These are phyloP conservation scores for Sapajus apella DNA, from an alignment of 2,113 vertebrate species.

Conservation along the genomic window DNA sequence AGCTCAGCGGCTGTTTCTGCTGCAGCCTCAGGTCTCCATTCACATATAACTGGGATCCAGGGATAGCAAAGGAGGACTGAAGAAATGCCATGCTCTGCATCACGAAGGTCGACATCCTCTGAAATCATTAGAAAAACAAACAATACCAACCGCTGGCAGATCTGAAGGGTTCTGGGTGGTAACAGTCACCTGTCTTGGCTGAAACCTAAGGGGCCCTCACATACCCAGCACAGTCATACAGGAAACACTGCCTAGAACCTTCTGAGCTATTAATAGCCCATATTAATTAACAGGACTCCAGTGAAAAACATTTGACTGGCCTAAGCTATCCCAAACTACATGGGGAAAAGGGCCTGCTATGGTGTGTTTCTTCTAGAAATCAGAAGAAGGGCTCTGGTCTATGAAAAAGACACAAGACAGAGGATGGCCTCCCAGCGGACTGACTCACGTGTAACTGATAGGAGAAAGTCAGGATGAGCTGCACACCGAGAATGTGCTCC, in stretches of 20 bases:
- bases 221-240: neutral
- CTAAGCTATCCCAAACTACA: neutral
- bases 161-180: neutral
- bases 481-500: conserved; percentile 90
- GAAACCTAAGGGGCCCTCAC: no score
- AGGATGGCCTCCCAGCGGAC: neutral
- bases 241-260: neutral
- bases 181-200: neutral
- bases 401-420: neutral
- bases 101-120: conserved; percentile 94
- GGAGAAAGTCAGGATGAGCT: conserved; percentile 95
- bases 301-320: neutral
- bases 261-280: neutral
- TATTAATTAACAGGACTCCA: neutral
- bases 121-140: conserved; percentile 57
- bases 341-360: neutral
- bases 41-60: conserved; percentile 89
- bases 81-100: conserved; percentile 96
- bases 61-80: conserved; percentile 90
- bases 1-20: conserved; percentile 90
- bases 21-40: conserved; percentile 93
- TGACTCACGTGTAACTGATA: conserved; percentile 92
- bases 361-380: neutral
- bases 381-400: neutral
- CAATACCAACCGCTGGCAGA: neutral